Base-by-base conservation (phyloP, 2,888 invertebrate species). In the Diarsia dahlii region DNA sequence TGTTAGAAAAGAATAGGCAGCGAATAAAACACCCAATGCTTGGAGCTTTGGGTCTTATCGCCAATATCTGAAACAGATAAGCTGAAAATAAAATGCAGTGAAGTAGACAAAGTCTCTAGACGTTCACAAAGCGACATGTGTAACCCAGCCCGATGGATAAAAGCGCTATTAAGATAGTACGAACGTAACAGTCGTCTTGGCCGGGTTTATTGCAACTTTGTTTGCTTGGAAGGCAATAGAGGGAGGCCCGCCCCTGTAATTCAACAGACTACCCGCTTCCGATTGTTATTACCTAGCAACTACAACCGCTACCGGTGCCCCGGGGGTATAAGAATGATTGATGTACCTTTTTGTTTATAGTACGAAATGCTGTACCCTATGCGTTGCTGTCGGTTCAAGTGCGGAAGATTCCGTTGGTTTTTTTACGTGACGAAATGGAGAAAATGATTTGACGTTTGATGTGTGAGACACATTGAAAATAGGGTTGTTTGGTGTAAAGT, bases 131-230 rank as follows among this genome's bases (percentile, higher is more conserved):
- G 91, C 91, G 93, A 94, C 94, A 94, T 93, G 91, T 94, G 94
- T 95, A 93, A 89, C 91, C 90, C 90, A 81, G 87, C 88, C 91
- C 92, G 90, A 90, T 90, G 92, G 94, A 94, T 93, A 94, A 94
- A 92, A 90, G 92, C 89, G 90, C 92, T 93, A 93, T 94, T 94
- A 93, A 87, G 88, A 87, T 84, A 84, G 87, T 84, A 84, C 92
- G 92, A 93, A 90, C 91, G 75, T 91, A 84, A 91, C 90, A 91
- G 90, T 89, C 93, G 93, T 92, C 93, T 94, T 91, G 91, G 90
- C 88, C 91, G 90, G 92, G 93, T 94, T 95, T 95, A 95, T 95
- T 95, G 95, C 95, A 93, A 94, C 93, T 93, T 90, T 95, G 94
- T 95, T 95, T 95, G 94, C 93, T 91, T 90, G 88, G 89, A 89